A percentile compares a stretch with the other conserved stretches of the same genome.
Conservation (phyloP, 2,797 vertebrate species). For the Melanotaenia parkinsoni region DNA sequence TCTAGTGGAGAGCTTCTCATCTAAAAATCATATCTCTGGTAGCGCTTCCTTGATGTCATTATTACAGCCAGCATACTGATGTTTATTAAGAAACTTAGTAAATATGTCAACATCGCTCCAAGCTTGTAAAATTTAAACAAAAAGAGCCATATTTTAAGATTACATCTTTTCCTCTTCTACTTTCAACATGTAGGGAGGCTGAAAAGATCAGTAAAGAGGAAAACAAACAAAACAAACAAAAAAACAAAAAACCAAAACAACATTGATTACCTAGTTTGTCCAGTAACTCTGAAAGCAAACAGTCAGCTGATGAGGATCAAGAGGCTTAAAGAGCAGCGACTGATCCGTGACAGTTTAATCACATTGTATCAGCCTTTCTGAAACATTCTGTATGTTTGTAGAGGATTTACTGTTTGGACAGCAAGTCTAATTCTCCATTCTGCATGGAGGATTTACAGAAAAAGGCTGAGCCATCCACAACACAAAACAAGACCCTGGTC, state of each 20-base stretch:
- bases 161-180: too few species aligned
- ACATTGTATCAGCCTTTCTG: constrained; percentile 3
- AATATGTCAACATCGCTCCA: too few species aligned
- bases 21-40: too few species aligned
- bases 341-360: neutral
- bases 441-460: constrained; percentile 15
- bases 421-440: constrained; percentile 18
- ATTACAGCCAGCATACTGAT: too few species aligned
- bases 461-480: constrained; percentile 1
- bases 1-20: too few species aligned
- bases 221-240: too few species aligned
- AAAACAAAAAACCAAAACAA: neutral
- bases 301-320: constrained; percentile 35
- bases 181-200: too few species aligned
- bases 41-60: too few species aligned
- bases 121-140: too few species aligned
- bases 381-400: neutral
- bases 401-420: neutral
- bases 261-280: neutral
- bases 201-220: too few species aligned
- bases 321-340: constrained; percentile 23
- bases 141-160: too few species aligned
- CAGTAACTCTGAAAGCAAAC: constrained; percentile 17
- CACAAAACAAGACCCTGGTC: constrained; percentile 53
- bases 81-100: too few species aligned